A percentile compares a stretch with the other conserved stretches of the same genome.
Conservation (phyloP, 1,140 invertebrate genomes). For the Ctenoplectra terminalis region DNA sequence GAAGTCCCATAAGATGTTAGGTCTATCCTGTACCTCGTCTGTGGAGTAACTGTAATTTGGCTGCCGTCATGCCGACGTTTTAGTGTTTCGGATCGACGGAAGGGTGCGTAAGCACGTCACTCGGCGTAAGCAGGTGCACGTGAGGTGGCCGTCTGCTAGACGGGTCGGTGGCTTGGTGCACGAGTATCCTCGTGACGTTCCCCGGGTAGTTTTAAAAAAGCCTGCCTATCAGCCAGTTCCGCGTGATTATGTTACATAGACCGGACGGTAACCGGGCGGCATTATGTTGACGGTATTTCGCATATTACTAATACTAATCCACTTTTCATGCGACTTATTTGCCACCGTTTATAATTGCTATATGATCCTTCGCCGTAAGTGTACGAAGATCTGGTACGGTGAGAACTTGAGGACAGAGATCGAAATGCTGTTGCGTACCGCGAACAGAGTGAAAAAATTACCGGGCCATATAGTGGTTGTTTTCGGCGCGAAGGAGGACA, state of each 20-base stretch:
- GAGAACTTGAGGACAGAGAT: constrained; percentile 35
- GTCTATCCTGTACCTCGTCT: too few relatives aligned
- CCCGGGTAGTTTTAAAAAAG: background rate
- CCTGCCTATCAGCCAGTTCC: background rate
- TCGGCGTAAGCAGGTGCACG: constrained; percentile 23
- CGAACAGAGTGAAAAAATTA: constrained; percentile 67
- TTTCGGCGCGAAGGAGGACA: constrained; percentile 81
- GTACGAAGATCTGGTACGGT: constrained; percentile 7
- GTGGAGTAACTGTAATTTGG: too few relatives aligned
- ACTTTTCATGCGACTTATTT: constrained; percentile 38
- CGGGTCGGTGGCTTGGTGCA: background rate
- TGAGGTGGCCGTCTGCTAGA: constrained; percentile 42
- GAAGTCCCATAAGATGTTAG: too few relatives aligned
- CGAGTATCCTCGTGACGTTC: constrained; percentile 16
- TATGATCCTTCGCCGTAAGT: constrained; percentile 22
- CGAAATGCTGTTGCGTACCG: constrained; percentile 14
- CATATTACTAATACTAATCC: constrained; percentile 37
- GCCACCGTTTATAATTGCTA: constrained; percentile 12
- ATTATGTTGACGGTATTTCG: constrained; percentile 56
- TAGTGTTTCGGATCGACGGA: constrained; percentile 1
- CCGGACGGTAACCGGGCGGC: background rate
- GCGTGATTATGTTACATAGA: constrained; percentile 58
- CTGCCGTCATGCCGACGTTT: background rate
- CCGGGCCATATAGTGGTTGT: constrained; percentile 84
- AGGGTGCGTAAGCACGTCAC: constrained; percentile 28